Evolutionary conservation across 2,797 vertebrate genomes (phyloP).

Genomic region (Lacerta agilis): DNA sequence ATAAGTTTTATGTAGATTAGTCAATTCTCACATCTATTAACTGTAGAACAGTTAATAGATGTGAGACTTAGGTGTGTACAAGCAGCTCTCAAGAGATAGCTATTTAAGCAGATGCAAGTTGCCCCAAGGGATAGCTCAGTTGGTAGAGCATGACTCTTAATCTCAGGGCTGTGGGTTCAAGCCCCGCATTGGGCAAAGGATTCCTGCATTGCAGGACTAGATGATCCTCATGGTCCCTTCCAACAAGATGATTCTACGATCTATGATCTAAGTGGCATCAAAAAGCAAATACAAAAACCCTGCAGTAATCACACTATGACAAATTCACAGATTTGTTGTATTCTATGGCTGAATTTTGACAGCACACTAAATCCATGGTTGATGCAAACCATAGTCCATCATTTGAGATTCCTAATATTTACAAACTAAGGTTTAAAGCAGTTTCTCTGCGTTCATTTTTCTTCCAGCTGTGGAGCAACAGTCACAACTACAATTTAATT

Average conservation of each 20-base stretch:
- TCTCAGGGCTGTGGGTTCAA: too few species aligned
- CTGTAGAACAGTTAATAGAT: not conserved
- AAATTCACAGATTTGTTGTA: not conserved
- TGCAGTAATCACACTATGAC: not conserved
- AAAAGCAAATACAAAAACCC: not conserved
- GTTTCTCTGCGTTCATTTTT: not conserved
- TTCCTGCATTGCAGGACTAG: too few species aligned
- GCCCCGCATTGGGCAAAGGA: too few species aligned
- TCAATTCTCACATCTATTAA: too few species aligned
- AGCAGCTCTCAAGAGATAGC: constrained; percentile 12
- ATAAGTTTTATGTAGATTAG: constrained; percentile 2
- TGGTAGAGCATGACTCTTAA: too few species aligned
- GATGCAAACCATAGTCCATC: not conserved
- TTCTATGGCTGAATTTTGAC: not conserved
- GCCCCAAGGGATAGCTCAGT: too few species aligned
- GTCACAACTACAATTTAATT: not conserved
- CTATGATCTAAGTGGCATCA: not conserved
- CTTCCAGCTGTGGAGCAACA: not conserved
- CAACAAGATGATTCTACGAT: too few species aligned
- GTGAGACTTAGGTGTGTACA: constrained; percentile 12
- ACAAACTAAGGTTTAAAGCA: not conserved
- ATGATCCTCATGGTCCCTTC: too few species aligned
- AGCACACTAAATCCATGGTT: not conserved
- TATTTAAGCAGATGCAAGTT: constrained; percentile 51
- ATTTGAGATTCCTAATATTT: not conserved